Evolutionary conservation across 2,888 invertebrate genomes (phyloP).

Genomic region (Gnatocerus cornutus): DNA sequence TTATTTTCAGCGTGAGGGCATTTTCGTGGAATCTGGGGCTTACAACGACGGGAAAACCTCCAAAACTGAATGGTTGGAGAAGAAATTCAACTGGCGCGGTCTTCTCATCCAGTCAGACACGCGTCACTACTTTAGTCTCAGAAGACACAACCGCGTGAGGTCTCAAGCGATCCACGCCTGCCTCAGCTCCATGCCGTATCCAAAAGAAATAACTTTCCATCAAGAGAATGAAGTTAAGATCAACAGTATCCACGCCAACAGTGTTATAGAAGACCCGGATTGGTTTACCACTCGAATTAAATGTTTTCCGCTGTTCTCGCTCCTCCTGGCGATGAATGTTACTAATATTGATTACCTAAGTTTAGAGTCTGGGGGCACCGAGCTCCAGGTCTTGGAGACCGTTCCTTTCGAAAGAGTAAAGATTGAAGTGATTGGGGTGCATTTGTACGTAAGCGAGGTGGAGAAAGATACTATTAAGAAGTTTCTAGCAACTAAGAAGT

Average conservation of each 20-base stretch:
- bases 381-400: constrained; percentile 74
- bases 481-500: constrained; percentile 67
- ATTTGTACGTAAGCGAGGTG: constrained; percentile 63
- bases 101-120: constrained; percentile 85
- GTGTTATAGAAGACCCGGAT: constrained; percentile 73
- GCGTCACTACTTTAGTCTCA: constrained; percentile 80
- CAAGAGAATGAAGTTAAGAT: constrained; percentile 70
- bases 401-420: constrained; percentile 74
- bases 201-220: constrained; percentile 78
- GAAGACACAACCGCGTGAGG: constrained; percentile 75
- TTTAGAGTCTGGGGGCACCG: constrained; percentile 76
- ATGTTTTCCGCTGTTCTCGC: constrained; percentile 88
- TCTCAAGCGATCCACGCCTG: constrained; percentile 84
- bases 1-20: constrained; percentile 76
- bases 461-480: constrained; percentile 68
- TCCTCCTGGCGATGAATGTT: constrained; percentile 84
- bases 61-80: constrained; percentile 82
- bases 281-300: constrained; percentile 84
- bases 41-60: constrained; percentile 76
- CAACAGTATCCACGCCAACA: constrained; percentile 73
- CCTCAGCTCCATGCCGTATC: constrained; percentile 83
- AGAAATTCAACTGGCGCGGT: constrained; percentile 82
- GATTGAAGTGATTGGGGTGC: constrained; percentile 71
- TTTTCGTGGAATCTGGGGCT: constrained; percentile 81
- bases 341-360: constrained; percentile 81